phyloP scores from a whole-genome alignment of 1,140 invertebrate species.

The Microplitis mediator region DNA sequence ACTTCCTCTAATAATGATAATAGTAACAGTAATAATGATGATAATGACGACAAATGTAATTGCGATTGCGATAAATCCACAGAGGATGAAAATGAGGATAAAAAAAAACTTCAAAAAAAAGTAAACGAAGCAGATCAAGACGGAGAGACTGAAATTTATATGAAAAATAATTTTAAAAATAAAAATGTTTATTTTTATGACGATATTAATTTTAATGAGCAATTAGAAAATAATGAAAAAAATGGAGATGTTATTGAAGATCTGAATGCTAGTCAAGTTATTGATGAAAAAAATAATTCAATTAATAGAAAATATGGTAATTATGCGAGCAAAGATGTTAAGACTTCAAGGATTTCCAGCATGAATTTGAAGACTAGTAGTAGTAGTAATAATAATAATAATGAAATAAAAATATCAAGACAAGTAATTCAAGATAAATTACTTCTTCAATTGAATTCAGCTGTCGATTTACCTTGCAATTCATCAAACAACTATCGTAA shows the following conservation, averaged over 20 bases:
- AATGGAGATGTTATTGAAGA: too few relatives aligned
- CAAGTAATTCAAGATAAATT: too few relatives aligned
- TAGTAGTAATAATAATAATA: too few relatives aligned
- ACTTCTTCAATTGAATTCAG: too few relatives aligned
- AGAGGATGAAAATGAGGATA: constrained; percentile 40
- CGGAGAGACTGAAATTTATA: not conserved
- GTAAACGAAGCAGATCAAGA: constrained; percentile 8
- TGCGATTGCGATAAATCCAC: constrained; percentile 26
- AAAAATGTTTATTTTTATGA: too few relatives aligned
- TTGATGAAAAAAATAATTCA: not conserved
- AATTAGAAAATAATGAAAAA: too few relatives aligned
- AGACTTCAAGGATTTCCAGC: too few relatives aligned
- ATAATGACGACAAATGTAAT: not conserved
- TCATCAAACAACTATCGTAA: too few relatives aligned
- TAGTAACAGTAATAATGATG: not conserved
- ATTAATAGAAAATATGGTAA: not conserved
- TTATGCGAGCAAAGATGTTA: not conserved
- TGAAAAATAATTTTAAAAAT: too few relatives aligned
- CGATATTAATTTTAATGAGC: too few relatives aligned
- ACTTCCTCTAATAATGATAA: not conserved
- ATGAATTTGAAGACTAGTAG: too few relatives aligned
- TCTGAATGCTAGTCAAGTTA: not conserved
- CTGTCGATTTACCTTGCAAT: not conserved
- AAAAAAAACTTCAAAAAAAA: constrained; percentile 46
- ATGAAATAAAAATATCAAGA: too few relatives aligned